Percentiles rank a stretch among this genome's conserved stretches.
Conservation (phyloP, 1,140 invertebrate species). For the Agrilus planipennis region DNA sequence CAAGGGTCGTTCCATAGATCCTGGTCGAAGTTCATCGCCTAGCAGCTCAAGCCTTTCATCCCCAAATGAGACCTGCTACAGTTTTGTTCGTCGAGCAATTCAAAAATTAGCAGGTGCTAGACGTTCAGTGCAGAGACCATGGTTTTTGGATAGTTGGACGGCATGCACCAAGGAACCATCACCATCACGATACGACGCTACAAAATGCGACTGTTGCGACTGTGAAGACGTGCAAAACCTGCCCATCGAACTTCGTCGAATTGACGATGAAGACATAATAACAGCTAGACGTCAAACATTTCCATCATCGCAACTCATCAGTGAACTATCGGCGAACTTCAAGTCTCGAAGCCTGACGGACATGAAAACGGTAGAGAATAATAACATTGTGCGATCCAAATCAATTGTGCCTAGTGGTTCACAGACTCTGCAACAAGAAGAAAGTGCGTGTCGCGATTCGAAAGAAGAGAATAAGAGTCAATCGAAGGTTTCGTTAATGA, state of each 20-base stretch:
- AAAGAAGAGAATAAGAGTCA: conserved; percentile 13
- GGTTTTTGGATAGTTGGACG: conserved; percentile 71
- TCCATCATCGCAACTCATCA: conserved; percentile 37
- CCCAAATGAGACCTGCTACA: conserved; percentile 88
- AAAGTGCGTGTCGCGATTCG: conserved; percentile 17
- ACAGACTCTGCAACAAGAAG: conserved; percentile 20
- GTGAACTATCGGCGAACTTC: conserved; percentile 41
- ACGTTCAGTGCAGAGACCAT: conserved; percentile 46
- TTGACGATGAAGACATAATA: conserved; percentile 57
- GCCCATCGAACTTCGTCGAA: conserved; percentile 76
- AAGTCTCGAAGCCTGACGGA: conserved; percentile 73
- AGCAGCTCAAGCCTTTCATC: conserved; percentile 77
- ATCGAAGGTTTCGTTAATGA: conserved; percentile 28
- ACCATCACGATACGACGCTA: conserved; percentile 35
- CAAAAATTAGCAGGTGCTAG: conserved; percentile 69
- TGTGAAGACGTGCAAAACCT: conserved; percentile 59
- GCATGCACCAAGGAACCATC: conserved; percentile 43
- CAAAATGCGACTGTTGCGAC: conserved; percentile 46
- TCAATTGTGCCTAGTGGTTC: conserved; percentile 61
- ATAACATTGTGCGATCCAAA: conserved; percentile 46
- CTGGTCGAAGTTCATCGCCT: conserved; percentile 47
- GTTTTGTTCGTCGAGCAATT: conserved; percentile 78
- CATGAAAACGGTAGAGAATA: conserved; percentile 57
- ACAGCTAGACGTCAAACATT: conserved; percentile 39
- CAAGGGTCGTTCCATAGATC: conserved; percentile 47